Percentiles rank a stretch among this genome's conserved stretches.
phyloP scores from a whole-genome alignment of 1,140 invertebrate genomes.

The Sarcophaga peregrina region DNA sequence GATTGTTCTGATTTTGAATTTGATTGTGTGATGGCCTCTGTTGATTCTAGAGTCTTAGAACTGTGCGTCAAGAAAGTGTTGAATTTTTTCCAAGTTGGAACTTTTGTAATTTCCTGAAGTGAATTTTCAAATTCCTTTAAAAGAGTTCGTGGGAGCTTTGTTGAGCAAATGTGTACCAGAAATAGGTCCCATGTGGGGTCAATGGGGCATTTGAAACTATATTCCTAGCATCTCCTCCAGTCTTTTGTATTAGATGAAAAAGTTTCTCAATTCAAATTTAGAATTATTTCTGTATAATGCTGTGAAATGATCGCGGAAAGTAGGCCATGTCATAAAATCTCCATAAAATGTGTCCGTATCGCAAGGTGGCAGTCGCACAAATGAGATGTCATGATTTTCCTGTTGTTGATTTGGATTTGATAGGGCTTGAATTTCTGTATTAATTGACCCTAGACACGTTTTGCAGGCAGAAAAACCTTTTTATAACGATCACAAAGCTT shows the following conservation, averaged over 20 bases:
- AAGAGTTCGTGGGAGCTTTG: too few species aligned
- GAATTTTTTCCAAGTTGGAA: too few species aligned
- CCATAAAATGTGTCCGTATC: too few species aligned
- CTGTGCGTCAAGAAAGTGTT: too few species aligned
- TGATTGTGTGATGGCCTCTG: too few species aligned
- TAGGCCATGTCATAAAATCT: too few species aligned
- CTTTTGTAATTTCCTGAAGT: too few species aligned
- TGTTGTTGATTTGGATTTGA: neutral
- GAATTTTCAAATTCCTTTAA: too few species aligned
- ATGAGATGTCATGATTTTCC: neutral
- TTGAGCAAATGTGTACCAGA: neutral
- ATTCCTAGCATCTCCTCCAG: neutral
- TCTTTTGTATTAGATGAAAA: neutral
- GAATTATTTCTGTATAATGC: neutral
- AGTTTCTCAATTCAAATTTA: neutral
- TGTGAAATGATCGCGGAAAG: neutral
- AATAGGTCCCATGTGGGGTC: neutral
- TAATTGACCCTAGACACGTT: neutral
- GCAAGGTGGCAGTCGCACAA: neutral
- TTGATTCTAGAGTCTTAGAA: too few species aligned
- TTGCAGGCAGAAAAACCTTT: neutral
- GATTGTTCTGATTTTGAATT: too few species aligned
- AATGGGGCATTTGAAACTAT: neutral
- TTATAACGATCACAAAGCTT: neutral
- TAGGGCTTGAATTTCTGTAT: neutral